Evolutionary conservation across 2,888 invertebrate species (phyloP), one percentile per base, ranked within the genome.

Genomic region (Archips crataeganus): DNA sequence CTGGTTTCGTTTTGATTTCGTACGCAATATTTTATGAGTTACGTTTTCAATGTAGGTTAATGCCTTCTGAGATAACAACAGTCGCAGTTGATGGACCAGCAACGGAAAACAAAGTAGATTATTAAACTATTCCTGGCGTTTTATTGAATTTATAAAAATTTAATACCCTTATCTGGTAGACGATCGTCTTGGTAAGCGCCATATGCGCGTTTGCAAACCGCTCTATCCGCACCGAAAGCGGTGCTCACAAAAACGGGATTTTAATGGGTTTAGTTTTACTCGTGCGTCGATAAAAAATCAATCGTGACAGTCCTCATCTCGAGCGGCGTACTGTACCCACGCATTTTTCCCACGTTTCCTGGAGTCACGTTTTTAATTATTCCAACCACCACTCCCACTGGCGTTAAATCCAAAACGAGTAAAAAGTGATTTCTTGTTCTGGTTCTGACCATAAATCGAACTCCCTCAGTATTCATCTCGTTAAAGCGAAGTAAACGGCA

Each of bases 21-120:
- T 89, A 86, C 88, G 90, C 90, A 92, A 92, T 88, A 80, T 78
- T 81, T 86, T 90, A 87, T 85, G 86, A 86, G 83, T 87, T 86
- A 88, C 85, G 81, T 80, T 86, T 87, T 82, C 80, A 79, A 93
- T 90, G 87, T 94, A 84, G 94, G 93, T 92, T 93, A 93, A 93
- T 91, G 89, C 75, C 5, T 79, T 85, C 83, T 83, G 80, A 85
- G 88, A 87, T 87, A 87, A 76, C 77, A 87, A 76, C 77, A 76
- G 85, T 84, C 79, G 78, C 79, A 64, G 72, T 71, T 82, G 82
- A 85, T 84, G 83, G 81, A 80, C 68, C 74, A 65, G 64, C 64
- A 69, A 63, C 59, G 68, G 59, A 32, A 73, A 62, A 59, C 60
- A 42, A 65, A 65, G 65, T 45, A 57, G 51, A 51, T 63, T 57